phyloP scores from a whole-genome alignment of 2,113 vertebrate species.

The Dicrurus megarhynchus region DNA sequence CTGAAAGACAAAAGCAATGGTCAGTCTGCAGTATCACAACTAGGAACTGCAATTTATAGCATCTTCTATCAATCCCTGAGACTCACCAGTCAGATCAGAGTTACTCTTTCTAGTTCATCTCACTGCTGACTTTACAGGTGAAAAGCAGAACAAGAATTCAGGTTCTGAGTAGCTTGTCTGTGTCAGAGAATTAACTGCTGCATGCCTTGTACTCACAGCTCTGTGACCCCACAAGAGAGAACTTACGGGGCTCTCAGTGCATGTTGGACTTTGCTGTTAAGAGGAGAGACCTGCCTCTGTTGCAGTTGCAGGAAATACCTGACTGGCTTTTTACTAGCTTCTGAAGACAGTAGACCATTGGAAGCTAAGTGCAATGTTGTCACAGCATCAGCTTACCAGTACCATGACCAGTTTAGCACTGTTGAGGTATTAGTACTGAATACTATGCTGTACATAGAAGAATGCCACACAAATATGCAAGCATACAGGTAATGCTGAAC shows the following conservation, averaged over 20 bases:
- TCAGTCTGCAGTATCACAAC: neutral
- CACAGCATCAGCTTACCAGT: neutral
- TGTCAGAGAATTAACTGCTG: neutral
- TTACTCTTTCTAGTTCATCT: neutral
- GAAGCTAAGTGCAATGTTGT: neutral
- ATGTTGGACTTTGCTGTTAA: neutral
- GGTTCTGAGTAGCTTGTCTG: neutral
- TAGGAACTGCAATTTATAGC: neutral
- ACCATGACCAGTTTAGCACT: neutral
- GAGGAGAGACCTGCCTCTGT: neutral
- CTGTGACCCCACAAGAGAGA: neutral
- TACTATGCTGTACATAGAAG: neutral
- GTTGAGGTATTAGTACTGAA: neutral
- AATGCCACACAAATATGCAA: neutral
- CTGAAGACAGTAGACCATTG: neutral
- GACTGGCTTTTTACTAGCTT: neutral
- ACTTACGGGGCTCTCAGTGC: neutral
- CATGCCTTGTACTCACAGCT: neutral
- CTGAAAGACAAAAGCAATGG: slow-evolving; percentile 63
- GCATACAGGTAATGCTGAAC: neutral
- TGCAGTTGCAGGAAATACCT: neutral
- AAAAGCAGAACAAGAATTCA: neutral
- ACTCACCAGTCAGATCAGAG: neutral
- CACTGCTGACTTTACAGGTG: neutral
- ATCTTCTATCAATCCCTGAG: neutral